These are phyloP conservation scores for Ellobium chinense DNA, from an alignment of 2,888 invertebrate species.

Conservation along the genomic window DNA sequence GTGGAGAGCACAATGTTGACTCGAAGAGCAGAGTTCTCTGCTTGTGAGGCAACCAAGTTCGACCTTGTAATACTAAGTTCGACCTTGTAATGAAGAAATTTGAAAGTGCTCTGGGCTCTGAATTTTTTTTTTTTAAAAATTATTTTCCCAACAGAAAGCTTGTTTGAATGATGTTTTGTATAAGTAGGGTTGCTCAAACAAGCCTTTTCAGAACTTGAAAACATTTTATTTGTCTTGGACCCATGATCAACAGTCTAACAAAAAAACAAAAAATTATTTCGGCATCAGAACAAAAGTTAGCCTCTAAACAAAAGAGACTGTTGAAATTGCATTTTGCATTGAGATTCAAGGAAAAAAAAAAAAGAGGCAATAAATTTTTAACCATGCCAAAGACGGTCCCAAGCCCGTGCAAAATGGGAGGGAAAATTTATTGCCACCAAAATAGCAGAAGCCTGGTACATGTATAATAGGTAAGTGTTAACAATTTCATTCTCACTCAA, in stretches of 20 bases:
- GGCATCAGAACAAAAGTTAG: background rate
- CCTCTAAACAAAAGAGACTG: background rate
- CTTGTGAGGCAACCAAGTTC: background rate
- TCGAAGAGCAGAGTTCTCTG: no score
- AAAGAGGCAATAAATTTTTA: conserved; percentile 24
- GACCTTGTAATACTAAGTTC: background rate
- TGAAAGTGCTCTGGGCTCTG: background rate
- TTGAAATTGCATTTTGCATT: background rate
- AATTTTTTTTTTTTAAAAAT: background rate
- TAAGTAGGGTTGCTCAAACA: no score
- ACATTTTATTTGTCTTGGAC: no score
- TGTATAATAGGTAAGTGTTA: no score
- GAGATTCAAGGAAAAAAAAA: background rate
- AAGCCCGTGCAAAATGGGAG: conserved; percentile 40
- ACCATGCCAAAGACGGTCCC: conserved; percentile 40
- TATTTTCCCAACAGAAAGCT: background rate
- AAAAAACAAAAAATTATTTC: background rate
- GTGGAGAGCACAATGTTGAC: background rate
- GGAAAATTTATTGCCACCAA: conserved; percentile 30
- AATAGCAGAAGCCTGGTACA: no score
- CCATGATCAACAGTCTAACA: no score
- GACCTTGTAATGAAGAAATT: background rate
- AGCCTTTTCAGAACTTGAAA: background rate
- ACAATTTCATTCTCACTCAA: no score
- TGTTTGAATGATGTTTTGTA: no score